Percentiles rank a stretch among this genome's conserved stretches.
These are phyloP conservation scores for Julus scandinavius DNA, from an alignment of 2,888 invertebrate species.

Conservation along the genomic window DNA sequence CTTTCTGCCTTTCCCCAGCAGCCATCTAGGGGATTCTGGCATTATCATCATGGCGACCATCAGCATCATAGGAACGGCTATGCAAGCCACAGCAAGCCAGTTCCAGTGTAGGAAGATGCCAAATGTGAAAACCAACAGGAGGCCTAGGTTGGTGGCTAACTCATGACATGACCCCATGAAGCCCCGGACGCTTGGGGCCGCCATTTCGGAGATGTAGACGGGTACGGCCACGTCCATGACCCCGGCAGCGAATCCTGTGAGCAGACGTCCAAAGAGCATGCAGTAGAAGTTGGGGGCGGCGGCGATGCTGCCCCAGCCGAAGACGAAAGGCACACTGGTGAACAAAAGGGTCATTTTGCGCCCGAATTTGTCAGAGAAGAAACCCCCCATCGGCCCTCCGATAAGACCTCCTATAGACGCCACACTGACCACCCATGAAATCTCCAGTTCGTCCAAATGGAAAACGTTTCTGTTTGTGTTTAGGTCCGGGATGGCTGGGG, in stretches of 20 bases:
- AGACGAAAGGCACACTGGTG: conserved; percentile 7
- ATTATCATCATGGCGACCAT: conserved; percentile 46
- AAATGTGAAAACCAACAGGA: conserved; percentile 37
- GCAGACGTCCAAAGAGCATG: not conserved
- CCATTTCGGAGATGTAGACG: conserved; percentile 58
- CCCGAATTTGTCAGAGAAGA: conserved; percentile 20
- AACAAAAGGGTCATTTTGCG: conserved; percentile 22
- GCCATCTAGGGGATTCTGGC: conserved; percentile 55
- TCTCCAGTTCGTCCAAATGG: not conserved
- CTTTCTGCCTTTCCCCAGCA: not conserved
- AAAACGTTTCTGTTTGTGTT: not conserved
- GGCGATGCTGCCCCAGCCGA: not conserved
- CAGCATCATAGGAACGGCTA: not conserved
- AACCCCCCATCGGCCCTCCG: not conserved
- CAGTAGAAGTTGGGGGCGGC: not conserved
- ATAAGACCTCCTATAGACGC: not conserved
- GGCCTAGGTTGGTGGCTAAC: conserved; percentile 55
- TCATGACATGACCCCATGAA: conserved; percentile 56
- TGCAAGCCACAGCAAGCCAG: conserved; percentile 53
- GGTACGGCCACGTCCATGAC: conserved; percentile 54
- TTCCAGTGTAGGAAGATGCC: conserved; percentile 53
- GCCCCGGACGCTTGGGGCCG: conserved; percentile 57
- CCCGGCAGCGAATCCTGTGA: conserved; percentile 53
- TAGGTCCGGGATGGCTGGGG: conserved; percentile 35
- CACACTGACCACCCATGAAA: not conserved